Conservation (phyloP, 2,113 vertebrate species). For the Strigops habroptila region DNA sequence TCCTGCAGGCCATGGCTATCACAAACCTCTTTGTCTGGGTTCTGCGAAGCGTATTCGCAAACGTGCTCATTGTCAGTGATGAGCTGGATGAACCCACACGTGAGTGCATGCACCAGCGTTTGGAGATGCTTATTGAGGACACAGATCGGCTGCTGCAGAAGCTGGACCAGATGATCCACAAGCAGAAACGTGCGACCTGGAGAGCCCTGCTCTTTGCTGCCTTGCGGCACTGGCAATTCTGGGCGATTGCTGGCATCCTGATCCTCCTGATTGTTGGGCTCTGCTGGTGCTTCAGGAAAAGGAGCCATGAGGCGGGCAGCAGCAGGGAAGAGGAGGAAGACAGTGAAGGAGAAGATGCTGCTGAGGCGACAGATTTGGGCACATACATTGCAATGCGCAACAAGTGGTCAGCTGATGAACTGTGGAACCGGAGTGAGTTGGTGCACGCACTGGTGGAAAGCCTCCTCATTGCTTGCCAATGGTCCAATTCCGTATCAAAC, state of each 20-base stretch:
- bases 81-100: background rate
- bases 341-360: too few species aligned
- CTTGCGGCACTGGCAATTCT: background rate
- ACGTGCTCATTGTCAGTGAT: background rate
- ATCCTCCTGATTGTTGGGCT: too few species aligned
- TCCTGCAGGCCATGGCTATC: background rate
- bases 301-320: too few species aligned
- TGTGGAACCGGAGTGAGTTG: background rate
- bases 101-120: background rate
- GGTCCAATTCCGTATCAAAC: background rate
- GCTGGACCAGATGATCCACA: background rate
- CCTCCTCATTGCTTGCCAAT: background rate
- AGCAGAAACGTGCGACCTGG: background rate
- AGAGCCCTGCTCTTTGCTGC: background rate
- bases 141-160: background rate
- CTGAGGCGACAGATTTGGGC: background rate
- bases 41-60: too few species aligned
- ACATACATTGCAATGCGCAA: background rate
- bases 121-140: background rate
- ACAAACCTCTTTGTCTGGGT: background rate
- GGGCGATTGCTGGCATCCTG: background rate
- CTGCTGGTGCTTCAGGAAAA: too few species aligned
- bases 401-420: background rate
- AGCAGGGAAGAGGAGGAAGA: background rate
- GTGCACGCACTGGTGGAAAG: background rate